Evolutionary conservation across 2,888 invertebrate genomes (phyloP), one percentile per base, ranked within the genome.

Genomic region (Atethmia centrago): DNA sequence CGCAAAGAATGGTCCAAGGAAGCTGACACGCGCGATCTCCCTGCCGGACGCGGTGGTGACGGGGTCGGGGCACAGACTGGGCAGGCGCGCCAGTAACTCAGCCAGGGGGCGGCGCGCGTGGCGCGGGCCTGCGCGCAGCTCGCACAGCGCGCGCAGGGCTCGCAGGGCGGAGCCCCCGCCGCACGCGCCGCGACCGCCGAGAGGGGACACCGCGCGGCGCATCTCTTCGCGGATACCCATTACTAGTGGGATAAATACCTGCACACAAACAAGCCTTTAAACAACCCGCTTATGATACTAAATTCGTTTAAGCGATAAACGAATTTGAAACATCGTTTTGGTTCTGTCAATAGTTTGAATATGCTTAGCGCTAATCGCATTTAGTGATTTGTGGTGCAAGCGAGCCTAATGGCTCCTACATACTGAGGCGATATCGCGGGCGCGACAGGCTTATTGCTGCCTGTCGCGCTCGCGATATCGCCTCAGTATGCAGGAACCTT

Each of bases 1-100:
- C 16, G 98, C 97, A 82, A 99, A 97, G 94, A 99, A 99, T 0
- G 99, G 99, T 25, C 99, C 99, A 12, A 99, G 97, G 91, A 97
- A 99, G 73, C 99, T 98, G 63, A 98, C 97, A 68, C 98, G 97
- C 0, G 98, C 98, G 74, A 99, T 97, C 94, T 99, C 99, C 58
- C 99, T 97, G 0, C 99, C 99, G 0, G 97, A 97, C 10, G 98
- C 98, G 2, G 97, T 97, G 2, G 98, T 98, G 85, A 98, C 97
- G 2, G 97, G 94, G 16, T 97, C 97, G 0, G 98, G 98, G 90
- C 98, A 98, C 5, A 97, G 94, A 92, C 98, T 91, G 63, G 95
- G 93, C 88, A 95, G 90, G 3, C 93, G 89, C 21, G 95, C 95
- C 25, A 96, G 85, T 68, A 96, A 92, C 74, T 93, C 91, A 86